Base-by-base conservation (phyloP, 1,140 invertebrate genomes). In the Fopius arisanus region DNA sequence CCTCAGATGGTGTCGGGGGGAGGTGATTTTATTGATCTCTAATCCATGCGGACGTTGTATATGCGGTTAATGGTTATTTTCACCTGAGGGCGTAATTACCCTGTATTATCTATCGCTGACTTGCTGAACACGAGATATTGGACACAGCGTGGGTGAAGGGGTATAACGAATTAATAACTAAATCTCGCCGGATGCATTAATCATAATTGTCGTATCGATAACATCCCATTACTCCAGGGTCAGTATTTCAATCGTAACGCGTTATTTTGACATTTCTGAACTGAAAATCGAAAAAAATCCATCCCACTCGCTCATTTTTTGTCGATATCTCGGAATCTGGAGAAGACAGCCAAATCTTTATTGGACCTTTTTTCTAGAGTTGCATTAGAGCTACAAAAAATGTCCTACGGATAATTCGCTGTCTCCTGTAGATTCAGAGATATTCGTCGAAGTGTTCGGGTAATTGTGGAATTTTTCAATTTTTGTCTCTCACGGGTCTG, bases 71-170 rank as follows among this genome's bases (percentile, higher is more conserved):
- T 80, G 78, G 78, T 37, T 62, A 59, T 59, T 26, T 78, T 74
- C 70, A 76, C 77, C 72, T 54, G 48, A 59, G 75, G 62, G 76
- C 72, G 74, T 78, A 80, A 81, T 81, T 81, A 79, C 74, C 70
- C 14, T 62, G 77, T 62, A 77, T 78, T 81, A 79, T 80, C 76
- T 62, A 41, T 72, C 70, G 48, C 65, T 72, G 70, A 51, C 63
- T 68, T 63, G 71, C 40, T 40, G 65, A 67, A 62, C 69, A 71
- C 72, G 75, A 78, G 69, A 59, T 67, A 43, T 74, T 65, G 54
- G 26, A 51, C 54, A 74, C 59, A 28, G 72, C 76, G 77, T 79
- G 75, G 77, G 79, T 75, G 43, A n/a, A 4, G 75, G 74, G 48
- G 63, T 72, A 29, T 69, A 72, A 72, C 74, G 59, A 66, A 78